Conservation (phyloP, 2,888 invertebrate genomes). For the Torymus texanus region DNA sequence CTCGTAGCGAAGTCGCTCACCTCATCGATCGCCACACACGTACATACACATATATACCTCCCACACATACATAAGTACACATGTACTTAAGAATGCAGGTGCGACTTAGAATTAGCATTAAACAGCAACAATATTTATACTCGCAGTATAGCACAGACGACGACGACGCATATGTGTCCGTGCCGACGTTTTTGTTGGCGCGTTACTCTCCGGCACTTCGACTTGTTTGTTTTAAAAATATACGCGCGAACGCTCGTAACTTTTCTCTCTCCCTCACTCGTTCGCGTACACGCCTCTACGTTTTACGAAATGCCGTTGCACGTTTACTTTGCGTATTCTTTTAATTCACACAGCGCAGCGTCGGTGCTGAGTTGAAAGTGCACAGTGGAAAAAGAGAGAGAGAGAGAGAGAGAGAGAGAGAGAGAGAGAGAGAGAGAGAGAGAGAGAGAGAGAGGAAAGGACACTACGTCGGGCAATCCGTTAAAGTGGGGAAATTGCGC, state of each 20-base stretch:
- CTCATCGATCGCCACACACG: slow-evolving; percentile 16
- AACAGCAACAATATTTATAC: slow-evolving; percentile 47
- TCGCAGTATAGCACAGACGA: too few species aligned
- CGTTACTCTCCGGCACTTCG: background rate
- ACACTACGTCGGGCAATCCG: too few species aligned
- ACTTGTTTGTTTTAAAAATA: slow-evolving; percentile 38
- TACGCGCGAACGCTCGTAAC: background rate
- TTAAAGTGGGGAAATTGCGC: too few species aligned
- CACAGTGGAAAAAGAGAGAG: too few species aligned
- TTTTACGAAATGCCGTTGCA: background rate
- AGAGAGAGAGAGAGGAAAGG: too few species aligned
- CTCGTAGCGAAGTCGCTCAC: slow-evolving; percentile 37
- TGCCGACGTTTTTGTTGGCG: slow-evolving; percentile 15
- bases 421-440: too few species aligned
- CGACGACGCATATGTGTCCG: too few species aligned
- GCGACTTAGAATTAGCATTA: slow-evolving; percentile 43
- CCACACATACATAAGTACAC: slow-evolving; percentile 4
- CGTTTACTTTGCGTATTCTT: too few species aligned
- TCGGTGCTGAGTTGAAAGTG: too few species aligned
- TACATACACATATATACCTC: background rate
- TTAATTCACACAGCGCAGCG: too few species aligned
- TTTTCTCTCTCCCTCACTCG: background rate
- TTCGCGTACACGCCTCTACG: background rate
- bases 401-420: too few species aligned
- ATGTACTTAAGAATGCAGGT: background rate